Percentiles rank a stretch among this genome's conserved stretches.
phyloP scores from a whole-genome alignment of 1,140 invertebrate genomes.

The Pantala flavescens region DNA sequence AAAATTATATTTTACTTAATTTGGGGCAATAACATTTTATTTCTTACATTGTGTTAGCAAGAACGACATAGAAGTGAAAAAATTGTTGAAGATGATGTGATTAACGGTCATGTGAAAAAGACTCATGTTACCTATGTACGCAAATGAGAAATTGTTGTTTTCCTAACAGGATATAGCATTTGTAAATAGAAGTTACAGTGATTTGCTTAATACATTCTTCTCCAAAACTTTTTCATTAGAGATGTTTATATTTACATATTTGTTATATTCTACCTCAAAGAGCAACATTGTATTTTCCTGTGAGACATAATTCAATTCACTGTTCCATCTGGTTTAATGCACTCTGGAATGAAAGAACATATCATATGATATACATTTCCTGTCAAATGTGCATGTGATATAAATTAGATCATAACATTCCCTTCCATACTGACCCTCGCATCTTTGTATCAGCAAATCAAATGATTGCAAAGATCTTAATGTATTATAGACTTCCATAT shows the following conservation, averaged over 20 bases:
- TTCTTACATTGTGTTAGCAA: not conserved
- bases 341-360: not conserved
- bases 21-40: not conserved
- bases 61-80: not conserved
- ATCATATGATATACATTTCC: not conserved
- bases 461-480: too few species aligned
- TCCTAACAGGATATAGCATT: not conserved
- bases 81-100: not conserved
- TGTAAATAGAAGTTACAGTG: not conserved
- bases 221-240: not conserved
- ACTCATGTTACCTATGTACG: not conserved
- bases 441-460: too few species aligned
- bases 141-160: not conserved
- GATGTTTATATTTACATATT: not conserved
- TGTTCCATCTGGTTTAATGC: not conserved
- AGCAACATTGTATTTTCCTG: too few species aligned
- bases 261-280: not conserved
- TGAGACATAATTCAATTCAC: not conserved
- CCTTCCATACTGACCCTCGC: not conserved
- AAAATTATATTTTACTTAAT: not conserved
- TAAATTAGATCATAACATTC: not conserved
- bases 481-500: not conserved
- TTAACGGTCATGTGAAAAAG: not conserved
- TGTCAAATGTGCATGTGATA: not conserved
- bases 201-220: not conserved